Base-by-base conservation (phyloP, 1,140 invertebrate genomes). In the Drosophila ananassae region DNA sequence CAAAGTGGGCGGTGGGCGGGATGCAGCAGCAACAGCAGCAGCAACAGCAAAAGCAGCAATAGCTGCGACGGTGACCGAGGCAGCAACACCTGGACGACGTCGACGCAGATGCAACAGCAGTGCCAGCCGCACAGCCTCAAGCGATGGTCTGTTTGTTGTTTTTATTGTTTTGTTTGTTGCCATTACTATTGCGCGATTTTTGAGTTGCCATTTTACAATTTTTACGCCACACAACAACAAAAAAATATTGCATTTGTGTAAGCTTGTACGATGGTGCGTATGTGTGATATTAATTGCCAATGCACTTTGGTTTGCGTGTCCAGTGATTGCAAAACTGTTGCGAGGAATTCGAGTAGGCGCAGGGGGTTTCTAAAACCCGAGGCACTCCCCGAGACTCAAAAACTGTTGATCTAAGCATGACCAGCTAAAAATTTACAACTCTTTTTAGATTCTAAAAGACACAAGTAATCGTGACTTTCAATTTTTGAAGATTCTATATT, bases 51-150 rank as follows among this genome's bases (percentile, higher is more conserved):
- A n/a, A n/a, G n/a, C n/a, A n/a, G n/a, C n/a, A n/a, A n/a, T 28
- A 6, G 7, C 53, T 52, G 46, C 34, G 69, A 54, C 57, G 22
- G 46, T 28, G 37, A 5, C 54, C 17, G 12, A 47, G 51, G 54
- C 37, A 66, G 25, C 55, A 7, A 50, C 34, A 50, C 39, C 41
- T 54, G 62, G 61, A 17, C 52, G 55, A 52, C 72, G 54, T 37
- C 62, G 61, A 37, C 73, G 73, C 54, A 54, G 73, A 52, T 61
- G 61, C 22, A 55, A 74, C 47, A 75, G 72, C 61, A 87, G 69
- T 48, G 82, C 69, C 59, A 85, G 82, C 58, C 73, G 64, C 39
- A 81, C 81, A 59, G 74, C 64, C 39, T 87, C 83, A 72, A 85
- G 81, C 56, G 81, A 85, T 39, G 81, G 81, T 85, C 46, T 53